Percentiles rank a stretch among this genome's conserved stretches.
phyloP scores from a whole-genome alignment of 1,140 invertebrate genomes.

The Lamellibrachia luymesi region DNA sequence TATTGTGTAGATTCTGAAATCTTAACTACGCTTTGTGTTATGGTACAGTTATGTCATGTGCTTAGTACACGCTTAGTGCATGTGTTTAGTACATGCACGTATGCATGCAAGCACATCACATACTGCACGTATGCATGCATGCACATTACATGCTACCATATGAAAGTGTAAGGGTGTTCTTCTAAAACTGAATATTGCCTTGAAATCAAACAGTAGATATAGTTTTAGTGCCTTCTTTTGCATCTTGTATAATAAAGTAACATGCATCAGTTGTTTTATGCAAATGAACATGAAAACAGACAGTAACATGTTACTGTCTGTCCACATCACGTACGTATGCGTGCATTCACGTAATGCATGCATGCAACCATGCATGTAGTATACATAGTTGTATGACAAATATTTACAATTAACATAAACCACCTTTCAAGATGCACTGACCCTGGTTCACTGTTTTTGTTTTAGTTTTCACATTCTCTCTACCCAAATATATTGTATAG shows the following conservation, averaged over 20 bases:
- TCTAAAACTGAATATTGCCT: too few relatives aligned
- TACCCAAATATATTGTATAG: background rate
- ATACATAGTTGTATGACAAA: background rate
- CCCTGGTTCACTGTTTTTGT: background rate
- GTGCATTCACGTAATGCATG: background rate
- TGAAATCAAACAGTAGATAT: too few relatives aligned
- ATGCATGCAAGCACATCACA: too few relatives aligned
- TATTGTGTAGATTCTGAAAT: too few relatives aligned
- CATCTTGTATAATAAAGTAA: background rate
- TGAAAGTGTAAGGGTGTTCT: too few relatives aligned
- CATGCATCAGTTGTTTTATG: background rate
- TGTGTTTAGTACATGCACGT: too few relatives aligned
- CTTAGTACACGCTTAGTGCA: too few relatives aligned
- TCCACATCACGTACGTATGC: background rate
- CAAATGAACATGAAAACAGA: background rate
- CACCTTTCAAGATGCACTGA: background rate
- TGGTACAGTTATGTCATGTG: too few relatives aligned
- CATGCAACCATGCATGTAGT: background rate
- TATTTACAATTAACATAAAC: background rate
- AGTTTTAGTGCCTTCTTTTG: background rate
- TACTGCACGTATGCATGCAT: too few relatives aligned
- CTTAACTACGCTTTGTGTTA: too few relatives aligned
- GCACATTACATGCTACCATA: too few relatives aligned
- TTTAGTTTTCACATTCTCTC: background rate
- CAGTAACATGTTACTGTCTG: background rate